These are phyloP conservation scores for Parnassius glacialis DNA, from an alignment of 2,888 invertebrate genomes.

Conservation along the genomic window DNA sequence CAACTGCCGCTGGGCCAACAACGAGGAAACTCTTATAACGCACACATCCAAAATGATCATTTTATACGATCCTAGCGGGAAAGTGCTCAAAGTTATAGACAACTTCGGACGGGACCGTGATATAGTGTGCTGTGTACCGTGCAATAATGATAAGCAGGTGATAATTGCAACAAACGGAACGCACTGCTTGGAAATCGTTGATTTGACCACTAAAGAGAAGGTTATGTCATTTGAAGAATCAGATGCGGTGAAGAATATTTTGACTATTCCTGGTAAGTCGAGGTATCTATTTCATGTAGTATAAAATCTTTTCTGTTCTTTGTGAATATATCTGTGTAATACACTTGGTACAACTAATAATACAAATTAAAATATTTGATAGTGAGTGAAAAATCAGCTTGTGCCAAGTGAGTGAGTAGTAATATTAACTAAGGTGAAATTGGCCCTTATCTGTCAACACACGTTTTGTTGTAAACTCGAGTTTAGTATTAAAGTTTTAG, in stretches of 20 bases:
- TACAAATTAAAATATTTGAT: too few species aligned
- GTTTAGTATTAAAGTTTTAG: too few species aligned
- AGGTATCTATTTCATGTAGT: not conserved
- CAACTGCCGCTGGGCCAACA: constrained; percentile 66
- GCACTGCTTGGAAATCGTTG: constrained; percentile 53
- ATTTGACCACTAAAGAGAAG: constrained; percentile 55
- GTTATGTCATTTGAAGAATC: constrained; percentile 56
- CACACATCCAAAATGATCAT: constrained; percentile 64
- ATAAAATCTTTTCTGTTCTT: too few species aligned
- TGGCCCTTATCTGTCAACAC: too few species aligned
- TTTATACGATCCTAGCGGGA: constrained; percentile 54
- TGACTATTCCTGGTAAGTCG: constrained; percentile 64
- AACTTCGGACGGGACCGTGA: constrained; percentile 53
- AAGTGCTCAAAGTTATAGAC: constrained; percentile 48
- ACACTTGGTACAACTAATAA: too few species aligned
- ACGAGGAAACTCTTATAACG: constrained; percentile 57
- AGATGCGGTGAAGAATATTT: constrained; percentile 54
- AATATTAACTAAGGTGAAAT: too few species aligned
- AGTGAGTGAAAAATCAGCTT: too few species aligned
- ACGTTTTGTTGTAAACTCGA: too few species aligned
- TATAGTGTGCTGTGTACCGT: constrained; percentile 57
- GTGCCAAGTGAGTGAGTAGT: too few species aligned
- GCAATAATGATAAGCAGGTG: constrained; percentile 58
- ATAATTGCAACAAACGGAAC: constrained; percentile 48
- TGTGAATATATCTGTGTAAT: too few species aligned